Percentiles rank a stretch among this genome's conserved stretches.
Evolutionary conservation across 2,113 vertebrate species (phyloP).

Genomic region (Gorsachius goisagi): DNA sequence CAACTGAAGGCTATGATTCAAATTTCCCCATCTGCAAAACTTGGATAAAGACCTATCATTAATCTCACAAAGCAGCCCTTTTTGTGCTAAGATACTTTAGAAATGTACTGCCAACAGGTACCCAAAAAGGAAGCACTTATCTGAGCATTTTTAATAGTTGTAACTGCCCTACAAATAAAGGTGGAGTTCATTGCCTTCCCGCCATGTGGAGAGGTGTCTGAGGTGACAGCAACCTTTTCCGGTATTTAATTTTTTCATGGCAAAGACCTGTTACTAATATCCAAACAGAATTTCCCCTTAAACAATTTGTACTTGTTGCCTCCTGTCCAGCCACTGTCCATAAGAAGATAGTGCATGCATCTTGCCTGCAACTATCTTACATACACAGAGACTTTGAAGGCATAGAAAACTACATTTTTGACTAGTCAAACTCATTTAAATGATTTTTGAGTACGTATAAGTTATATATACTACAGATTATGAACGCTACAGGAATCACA

Average conservation of each 20-base stretch:
- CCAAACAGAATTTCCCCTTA: background rate
- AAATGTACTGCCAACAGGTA: background rate
- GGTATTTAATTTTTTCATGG: background rate
- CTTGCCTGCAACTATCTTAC: background rate
- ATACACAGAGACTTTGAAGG: background rate
- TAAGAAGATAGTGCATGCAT: background rate
- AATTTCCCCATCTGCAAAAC: background rate
- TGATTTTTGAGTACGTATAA: background rate
- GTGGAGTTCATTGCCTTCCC: background rate
- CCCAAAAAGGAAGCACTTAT: background rate
- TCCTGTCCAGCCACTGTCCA: background rate
- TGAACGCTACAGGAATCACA: background rate
- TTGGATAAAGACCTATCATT: background rate
- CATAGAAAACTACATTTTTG: background rate
- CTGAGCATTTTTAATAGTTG: background rate
- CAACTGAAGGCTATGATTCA: background rate
- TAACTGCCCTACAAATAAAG: background rate
- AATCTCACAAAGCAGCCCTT: background rate
- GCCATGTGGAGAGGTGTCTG: fast-evolving
- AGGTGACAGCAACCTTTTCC: background rate
- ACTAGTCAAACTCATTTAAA: background rate
- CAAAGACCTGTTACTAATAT: background rate
- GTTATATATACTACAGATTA: background rate
- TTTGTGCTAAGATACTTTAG: background rate
- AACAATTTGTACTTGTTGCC: background rate